Percentiles rank a stretch among this genome's conserved stretches.
phyloP scores from a whole-genome alignment of 2,113 vertebrate genomes.

The Mustelus asterias region DNA sequence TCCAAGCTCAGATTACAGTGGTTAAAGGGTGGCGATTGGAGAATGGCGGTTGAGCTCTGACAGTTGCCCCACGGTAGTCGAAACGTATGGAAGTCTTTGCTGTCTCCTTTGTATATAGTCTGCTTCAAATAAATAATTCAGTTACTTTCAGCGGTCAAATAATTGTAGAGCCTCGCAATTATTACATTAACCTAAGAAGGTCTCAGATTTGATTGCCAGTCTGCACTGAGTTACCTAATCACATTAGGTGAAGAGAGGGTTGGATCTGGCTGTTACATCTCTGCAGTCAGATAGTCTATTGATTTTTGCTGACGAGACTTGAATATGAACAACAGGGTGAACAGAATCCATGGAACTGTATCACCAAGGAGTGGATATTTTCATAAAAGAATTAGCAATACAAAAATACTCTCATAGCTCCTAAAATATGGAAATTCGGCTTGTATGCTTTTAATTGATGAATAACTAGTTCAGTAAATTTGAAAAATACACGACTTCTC shows the following conservation, averaged over 20 bases:
- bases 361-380: background rate
- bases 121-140: no score
- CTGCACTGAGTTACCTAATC: background rate
- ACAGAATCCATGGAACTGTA: background rate
- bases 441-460: background rate
- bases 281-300: background rate
- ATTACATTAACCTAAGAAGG: background rate
- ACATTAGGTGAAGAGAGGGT: background rate
- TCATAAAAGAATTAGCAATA: background rate
- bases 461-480: background rate
- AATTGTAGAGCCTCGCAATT: no score
- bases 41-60: no score
- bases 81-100: no score
- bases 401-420: background rate
- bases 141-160: no score
- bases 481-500: background rate
- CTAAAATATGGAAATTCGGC: background rate
- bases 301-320: background rate
- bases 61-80: no score
- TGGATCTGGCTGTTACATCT: background rate
- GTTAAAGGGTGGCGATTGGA: no score
- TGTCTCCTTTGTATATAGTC: no score
- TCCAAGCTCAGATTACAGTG: no score
- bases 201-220: background rate
- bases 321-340: background rate